phyloP scores from a whole-genome alignment of 2,797 vertebrate genomes.

The Pteropus rufus region DNA sequence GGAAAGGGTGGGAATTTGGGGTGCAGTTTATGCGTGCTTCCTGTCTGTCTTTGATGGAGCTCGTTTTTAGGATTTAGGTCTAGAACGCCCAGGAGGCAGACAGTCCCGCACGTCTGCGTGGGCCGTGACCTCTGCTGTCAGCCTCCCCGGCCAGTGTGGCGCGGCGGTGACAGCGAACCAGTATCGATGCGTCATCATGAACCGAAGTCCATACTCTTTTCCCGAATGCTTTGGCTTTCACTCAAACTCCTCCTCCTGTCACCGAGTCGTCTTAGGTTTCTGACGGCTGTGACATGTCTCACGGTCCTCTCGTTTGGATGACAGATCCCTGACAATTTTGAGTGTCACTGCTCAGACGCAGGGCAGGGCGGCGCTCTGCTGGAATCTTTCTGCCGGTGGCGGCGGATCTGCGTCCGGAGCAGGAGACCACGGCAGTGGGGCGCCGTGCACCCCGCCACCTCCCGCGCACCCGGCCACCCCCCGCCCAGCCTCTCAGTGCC shows the following conservation, averaged over 20 bases:
- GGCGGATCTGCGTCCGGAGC: too few species aligned
- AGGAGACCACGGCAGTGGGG: rapidly evolving
- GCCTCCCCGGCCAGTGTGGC: rapidly evolving
- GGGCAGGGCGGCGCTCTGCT: rapidly evolving
- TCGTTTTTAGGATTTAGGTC: background rate
- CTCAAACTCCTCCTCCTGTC: background rate
- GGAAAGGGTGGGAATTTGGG: background rate
- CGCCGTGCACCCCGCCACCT: too few species aligned
- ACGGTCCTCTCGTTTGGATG: background rate
- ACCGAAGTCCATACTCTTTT: background rate
- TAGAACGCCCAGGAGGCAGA: rapidly evolving
- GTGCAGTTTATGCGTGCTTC: rapidly evolving
- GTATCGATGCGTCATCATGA: background rate
- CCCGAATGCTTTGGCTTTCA: background rate
- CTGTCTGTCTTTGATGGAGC: background rate
- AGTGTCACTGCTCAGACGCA: rapidly evolving
- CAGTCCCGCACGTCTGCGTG: rapidly evolving
- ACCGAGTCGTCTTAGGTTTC: rapidly evolving
- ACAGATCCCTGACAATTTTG: background rate
- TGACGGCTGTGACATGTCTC: too few species aligned
- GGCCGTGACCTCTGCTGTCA: rapidly evolving
- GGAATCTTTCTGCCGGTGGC: too few species aligned
- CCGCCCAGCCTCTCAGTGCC: too few species aligned
- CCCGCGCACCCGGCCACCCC: too few species aligned
- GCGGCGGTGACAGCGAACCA: too few species aligned